Base-by-base conservation (phyloP, 2,113 vertebrate genomes). In the Emydura subglobosa region DNA sequence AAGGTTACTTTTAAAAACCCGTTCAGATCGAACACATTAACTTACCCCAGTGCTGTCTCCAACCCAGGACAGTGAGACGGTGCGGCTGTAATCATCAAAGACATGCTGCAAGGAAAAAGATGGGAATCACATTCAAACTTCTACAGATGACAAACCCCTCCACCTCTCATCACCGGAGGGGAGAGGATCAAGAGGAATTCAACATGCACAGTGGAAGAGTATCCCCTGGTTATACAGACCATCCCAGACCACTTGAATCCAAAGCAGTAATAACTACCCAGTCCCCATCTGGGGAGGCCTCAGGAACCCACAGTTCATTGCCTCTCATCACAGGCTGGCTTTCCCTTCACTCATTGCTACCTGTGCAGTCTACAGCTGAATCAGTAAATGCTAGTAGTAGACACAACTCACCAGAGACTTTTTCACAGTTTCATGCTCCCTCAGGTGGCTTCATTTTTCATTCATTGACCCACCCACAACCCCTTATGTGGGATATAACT, bases 31-130 rank as follows among this genome's bases (percentile, higher is more conserved):
- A 42, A 47, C 51, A 65, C 54, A 47, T 80, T 80, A 92, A 99
- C 99, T 99, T 97, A 99, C 99, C 97, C 99, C 99, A 31, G 99
- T 99, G 96, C 98, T 98, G 95, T 99, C 99, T 92, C 99, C 99
- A 96, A 99, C 98, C 99, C 99, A 99, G 92, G 99, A 99, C 93
- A 99, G 98, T 1, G 99, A 99, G 86, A 99, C 99, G 0, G 99
- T 99, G 93, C 98, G 99, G 93, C 99, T 99, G 92, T 99, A 98
- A 96, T 99, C 99, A 86, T 98, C 98, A 86, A 99, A 99, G 78
- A 93, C 91, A 51, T 97, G 98, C 99, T 99, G 94, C 11, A 85
- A 85, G 68, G 90, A 79, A 50, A 83, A 49, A 88, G 34, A 47
- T n/a, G 44, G 34, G 65, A 53, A 17, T 24, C 24, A 72, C 39